Evolutionary conservation across 2,113 vertebrate genomes (phyloP), one percentile per base, ranked within the genome.

Genomic region (Planiliza haematocheilus): DNA sequence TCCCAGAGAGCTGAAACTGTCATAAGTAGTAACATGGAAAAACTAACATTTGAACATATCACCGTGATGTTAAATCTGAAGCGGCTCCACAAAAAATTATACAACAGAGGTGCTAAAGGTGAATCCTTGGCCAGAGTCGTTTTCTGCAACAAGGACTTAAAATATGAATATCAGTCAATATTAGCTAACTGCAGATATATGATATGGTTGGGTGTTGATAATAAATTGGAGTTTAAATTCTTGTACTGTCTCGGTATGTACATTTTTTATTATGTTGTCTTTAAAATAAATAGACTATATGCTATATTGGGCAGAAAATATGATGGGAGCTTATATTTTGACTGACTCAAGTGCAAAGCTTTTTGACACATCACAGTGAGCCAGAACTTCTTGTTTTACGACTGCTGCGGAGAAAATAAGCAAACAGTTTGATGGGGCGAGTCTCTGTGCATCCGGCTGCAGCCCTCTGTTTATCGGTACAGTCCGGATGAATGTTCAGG

Each of bases 1-100:
- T 70, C 42, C 18, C 34, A 63, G 21, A 37, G 45, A 76, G 17
- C 7, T 20, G n/a, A 39, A 53, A 56, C 49, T 17, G 42, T 8
- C 10, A 30, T 3, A 10, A 39, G 56, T 24, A 46, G 18, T 16
- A 43, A 72, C 60, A 53, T 48, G 51, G 70, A 77, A 84, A 84
- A 81, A 64, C 67, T 60, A 85, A 79, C 55, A 86, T 79, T 69
- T 79, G 41, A 84, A 79, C 42, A 77, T 74, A 9, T 21, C 63
- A 70, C 65, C 18, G 7, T 30, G 30, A 60, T 80, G 77, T 49
- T 0, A 81, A 79, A 81, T 77, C 10, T 70, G 46, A 67, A 6
- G 60, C 3, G 18, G 18, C 21, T 65, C 10, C 36, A 65, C 45
- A 55, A 58, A 30, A 71, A 57, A 38, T 45, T 1, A 64, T 10